Base-by-base conservation (phyloP, 2,113 vertebrate genomes). In the Perca flavescens region DNA sequence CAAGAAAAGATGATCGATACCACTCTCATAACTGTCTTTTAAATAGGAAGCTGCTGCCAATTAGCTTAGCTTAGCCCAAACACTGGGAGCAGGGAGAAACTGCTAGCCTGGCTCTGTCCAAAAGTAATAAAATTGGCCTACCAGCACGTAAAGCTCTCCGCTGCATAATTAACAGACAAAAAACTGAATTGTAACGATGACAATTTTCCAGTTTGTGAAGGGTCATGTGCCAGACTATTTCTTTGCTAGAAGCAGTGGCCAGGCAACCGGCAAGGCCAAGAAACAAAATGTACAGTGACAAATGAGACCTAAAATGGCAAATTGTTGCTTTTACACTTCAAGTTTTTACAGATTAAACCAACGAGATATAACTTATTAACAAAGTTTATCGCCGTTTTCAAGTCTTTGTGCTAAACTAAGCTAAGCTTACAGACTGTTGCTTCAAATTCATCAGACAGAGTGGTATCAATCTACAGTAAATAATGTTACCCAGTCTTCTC, bases 21-120 rank as follows among this genome's bases (percentile, higher is more conserved):
- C 9, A 49, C 62, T 25, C 36, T 69, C n/a, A 65, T 46, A 67
- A 22, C 15, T 36, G 28, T 57, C 21, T 31, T 47, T 53, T 80
- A 40, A 65, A 80, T 66, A 71, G 72, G 47, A 36, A 34, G 34
- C 69, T 61, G 53, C 21, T 57, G 17, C 15, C 22, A 6, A 3
- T 65, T 56, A 56, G 62, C 34, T 43, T 53, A 54, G 21, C 15
- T 71, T 31, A 68, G 56, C 31, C 10, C 15, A 49, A 58, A 50
- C 14, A 40, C 28, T 19, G 5, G 19, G 21, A 74, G 57, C 21
- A 8, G 12, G 7, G 14, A 13, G 14, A 19, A 36, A 36, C 31
- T 8, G 14, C 14, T 19, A 5, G 60, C 16, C 2, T 25, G 15
- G 1, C 15, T 25, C 9, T 14, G 61, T 47, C 22, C 22, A 31